Base-by-base conservation (phyloP, 2,888 invertebrate genomes). In the Hydrotaea cyrtoneurina region DNA sequence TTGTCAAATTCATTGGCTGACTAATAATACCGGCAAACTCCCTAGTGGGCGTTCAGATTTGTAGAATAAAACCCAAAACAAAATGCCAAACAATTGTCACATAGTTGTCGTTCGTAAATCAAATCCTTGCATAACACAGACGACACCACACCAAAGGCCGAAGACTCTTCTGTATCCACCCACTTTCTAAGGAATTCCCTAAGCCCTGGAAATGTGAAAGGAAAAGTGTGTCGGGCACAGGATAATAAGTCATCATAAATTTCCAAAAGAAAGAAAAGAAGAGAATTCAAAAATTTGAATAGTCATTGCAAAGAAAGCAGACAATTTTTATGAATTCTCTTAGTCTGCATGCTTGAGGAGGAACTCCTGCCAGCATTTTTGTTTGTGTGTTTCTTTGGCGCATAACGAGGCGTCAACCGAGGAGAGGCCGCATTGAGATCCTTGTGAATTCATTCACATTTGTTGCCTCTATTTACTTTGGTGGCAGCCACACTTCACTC, bases 241-340 rank as follows among this genome's bases (percentile, higher is more conserved):
- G 77, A 85, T 82, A 81, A 85, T 82, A 85, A 82, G 79, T 82
- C 69, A 55, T 62, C 43, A 69, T 23, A 46, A 69, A 69, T 46
- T 23, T 23, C 69, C 19, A 36, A 17, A 62, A 74, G 66, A 50
- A 71, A 59, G 23, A 78, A 69, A 64, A 59, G 15, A 71, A 36
- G 50, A 15, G 2, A n/a, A n/a, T n/a, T n/a, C n/a, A n/a, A 59
- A 46, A 75, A 74, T 82, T 85, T 80, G 73, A 82, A 80, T 85
- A 80, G 85, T 85, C 80, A 82, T 77, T 74, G 77, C 31, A 71
- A 50, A 74, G 55, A 71, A 85, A 80, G 77, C 85, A 82, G 82
- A 82, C 80, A 85, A 85, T 85, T 85, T 82, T 85, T 85, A 85
- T 85, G 82, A 80, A 80, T 82, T 64, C 79, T 79, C 76, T 81